Conservation (phyloP, 2,888 invertebrate genomes). For the Eupithecia centaureata region DNA sequence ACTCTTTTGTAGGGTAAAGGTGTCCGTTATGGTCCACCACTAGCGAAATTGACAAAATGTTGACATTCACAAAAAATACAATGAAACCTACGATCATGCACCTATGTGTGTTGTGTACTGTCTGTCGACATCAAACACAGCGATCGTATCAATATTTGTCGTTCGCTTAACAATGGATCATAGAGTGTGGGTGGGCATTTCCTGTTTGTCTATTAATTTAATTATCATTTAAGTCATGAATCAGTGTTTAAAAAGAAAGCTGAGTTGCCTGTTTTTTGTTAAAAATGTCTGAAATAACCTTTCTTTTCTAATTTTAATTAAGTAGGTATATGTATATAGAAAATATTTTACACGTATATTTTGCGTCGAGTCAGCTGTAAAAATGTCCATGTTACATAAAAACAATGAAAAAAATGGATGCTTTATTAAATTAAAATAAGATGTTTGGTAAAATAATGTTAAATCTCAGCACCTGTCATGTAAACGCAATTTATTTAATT, state of each 20-base stretch:
- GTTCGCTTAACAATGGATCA: constrained; percentile 69
- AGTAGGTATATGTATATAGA: too few relatives aligned
- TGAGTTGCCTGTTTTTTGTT: constrained; percentile 29
- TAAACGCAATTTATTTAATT: constrained; percentile 24
- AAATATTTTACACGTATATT: not conserved
- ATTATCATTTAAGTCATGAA: constrained; percentile 67
- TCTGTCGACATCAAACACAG: constrained; percentile 60
- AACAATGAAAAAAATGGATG: too few relatives aligned
- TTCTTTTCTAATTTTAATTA: too few relatives aligned
- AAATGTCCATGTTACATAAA: not conserved
- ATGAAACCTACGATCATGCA: constrained; percentile 31
- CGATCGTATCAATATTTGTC: constrained; percentile 77
- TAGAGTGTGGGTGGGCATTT: constrained; percentile 66
- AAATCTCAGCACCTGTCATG: constrained; percentile 20
- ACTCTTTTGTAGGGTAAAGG: not conserved
- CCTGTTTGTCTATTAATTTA: constrained; percentile 70
- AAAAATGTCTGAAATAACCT: not conserved
- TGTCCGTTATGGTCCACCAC: not conserved
- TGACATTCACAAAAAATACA: constrained; percentile 12
- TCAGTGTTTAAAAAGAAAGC: constrained; percentile 58
- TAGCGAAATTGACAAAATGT: constrained; percentile 7
- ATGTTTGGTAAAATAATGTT: not conserved
- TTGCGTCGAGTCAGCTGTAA: not conserved
- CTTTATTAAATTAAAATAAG: not conserved
- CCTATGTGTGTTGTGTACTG: constrained; percentile 20